Percentiles rank a stretch among this genome's conserved stretches.
Conservation (phyloP, 2,888 invertebrate species). For the Tachina lurida region DNA sequence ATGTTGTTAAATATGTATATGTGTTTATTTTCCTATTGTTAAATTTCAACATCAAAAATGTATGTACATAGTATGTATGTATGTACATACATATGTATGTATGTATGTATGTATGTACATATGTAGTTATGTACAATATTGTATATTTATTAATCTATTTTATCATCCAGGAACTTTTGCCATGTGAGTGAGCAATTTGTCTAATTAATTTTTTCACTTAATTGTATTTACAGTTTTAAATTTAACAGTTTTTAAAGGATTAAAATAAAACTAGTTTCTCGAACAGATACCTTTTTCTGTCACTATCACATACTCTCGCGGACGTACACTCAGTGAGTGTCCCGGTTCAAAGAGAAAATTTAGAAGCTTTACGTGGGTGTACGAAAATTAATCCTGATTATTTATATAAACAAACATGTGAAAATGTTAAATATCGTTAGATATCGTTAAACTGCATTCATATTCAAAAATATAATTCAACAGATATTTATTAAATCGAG, state of each 20-base stretch:
- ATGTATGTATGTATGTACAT: background rate
- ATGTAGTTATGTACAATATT: background rate
- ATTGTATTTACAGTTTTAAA: constrained; percentile 68
- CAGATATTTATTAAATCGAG: too few relatives aligned
- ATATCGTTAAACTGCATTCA: too few relatives aligned
- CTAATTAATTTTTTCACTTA: constrained; percentile 60
- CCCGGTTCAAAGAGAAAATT: background rate
- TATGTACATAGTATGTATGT: background rate
- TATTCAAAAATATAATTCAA: too few relatives aligned
- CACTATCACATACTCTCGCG: constrained; percentile 4
- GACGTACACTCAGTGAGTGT: constrained; percentile 18
- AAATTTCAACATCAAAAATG: background rate
- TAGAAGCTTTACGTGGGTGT: constrained; percentile 20
- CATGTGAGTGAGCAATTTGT: constrained; percentile 17
- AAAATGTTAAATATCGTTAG: too few relatives aligned
- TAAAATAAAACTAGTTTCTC: constrained; percentile 48
- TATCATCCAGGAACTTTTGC: constrained; percentile 11
- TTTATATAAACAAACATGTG: too few relatives aligned
- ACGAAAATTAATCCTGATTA: too few relatives aligned
- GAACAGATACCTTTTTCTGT: constrained; percentile 35
- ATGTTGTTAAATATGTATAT: background rate
- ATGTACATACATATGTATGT: background rate
- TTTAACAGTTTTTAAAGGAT: constrained; percentile 56
- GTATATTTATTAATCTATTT: background rate
- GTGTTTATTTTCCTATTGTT: background rate